Conservation (phyloP, 2,888 invertebrate species). For the Corbicula japonica region DNA sequence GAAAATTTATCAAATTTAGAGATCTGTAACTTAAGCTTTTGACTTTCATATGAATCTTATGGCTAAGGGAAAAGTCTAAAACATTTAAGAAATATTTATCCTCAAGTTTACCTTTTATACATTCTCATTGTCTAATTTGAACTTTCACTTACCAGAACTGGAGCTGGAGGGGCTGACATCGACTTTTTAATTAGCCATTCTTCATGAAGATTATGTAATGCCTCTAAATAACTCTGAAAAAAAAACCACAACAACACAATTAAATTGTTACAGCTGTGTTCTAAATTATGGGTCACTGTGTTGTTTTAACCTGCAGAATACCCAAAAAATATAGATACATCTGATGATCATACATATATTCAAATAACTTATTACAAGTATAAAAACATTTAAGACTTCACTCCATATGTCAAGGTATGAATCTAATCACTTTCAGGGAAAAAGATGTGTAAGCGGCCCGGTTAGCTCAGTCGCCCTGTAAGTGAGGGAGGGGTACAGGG, state of each 20-base stretch:
- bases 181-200: constrained; percentile 87
- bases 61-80: too few species aligned
- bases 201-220: constrained; percentile 91
- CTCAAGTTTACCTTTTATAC: too few species aligned
- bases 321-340: neutral
- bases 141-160: constrained; percentile 64
- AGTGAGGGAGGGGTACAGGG: too few species aligned
- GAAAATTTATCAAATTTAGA: neutral
- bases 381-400: too few species aligned
- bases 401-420: too few species aligned
- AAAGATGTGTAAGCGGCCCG: too few species aligned
- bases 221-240: constrained; percentile 90
- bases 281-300: too few species aligned
- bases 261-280: too few species aligned
- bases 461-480: too few species aligned
- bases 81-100: neutral
- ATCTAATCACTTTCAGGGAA: too few species aligned
- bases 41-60: neutral
- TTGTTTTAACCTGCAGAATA: neutral
- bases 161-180: constrained; percentile 57
- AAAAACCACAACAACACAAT: too few species aligned
- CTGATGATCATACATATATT: neutral
- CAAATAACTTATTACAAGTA: neutral
- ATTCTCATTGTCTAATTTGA: too few species aligned
- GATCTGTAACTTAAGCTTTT: neutral